Evolutionary conservation across 2,797 vertebrate genomes (phyloP), one percentile per base, ranked within the genome.

Genomic region (Ammospiza maritima): DNA sequence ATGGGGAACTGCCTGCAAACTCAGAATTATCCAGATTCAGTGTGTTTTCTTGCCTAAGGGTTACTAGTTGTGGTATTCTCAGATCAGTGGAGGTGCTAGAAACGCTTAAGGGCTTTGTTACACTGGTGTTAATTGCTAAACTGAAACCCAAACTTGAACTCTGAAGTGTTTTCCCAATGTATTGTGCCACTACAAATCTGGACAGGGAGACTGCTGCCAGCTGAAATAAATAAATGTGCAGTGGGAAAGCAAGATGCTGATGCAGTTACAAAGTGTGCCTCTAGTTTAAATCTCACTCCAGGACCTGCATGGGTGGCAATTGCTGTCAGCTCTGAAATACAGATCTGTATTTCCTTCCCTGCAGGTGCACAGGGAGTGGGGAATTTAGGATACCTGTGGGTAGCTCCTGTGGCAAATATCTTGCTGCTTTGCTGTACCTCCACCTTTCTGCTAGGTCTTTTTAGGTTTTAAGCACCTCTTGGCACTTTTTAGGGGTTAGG

Each of bases 31-130:
- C 89, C 79, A 77, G 69, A 77, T 60, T 71, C 4, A 5, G 48
- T 27, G 48, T 83, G 78, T 80, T 92, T 89, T 92, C n/a, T 93
- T 88, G 89, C 94, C 74, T 97, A 47, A 47, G 90, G 88, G 86
- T 77, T 90, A 71, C 81, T 58, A 65, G 78, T 71, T 61, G 19
- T 34, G 62, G 84, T 89, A 25, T 87, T 85, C 89, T 93, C 69
- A 74, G 90, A 90, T 89, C 69, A 80, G 42, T 48, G 78, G 78
- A 93, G 70, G 76, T 90, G 78, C 56, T 89, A 85, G 89, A 95
- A 95, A 92, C 2, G 77, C 89, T 93, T 56, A 67, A 90, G 82
- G 90, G 69, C 76, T 95, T 93, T 89, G 64, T 58, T 89, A 12
- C 14, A 13, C 53, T 44, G 42, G 57, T 90, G 75, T 44, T 82